A percentile compares a stretch with the other conserved stretches of the same genome.
Evolutionary conservation across 2,113 vertebrate species (phyloP).

Genomic region (Cinclus mexicanus): DNA sequence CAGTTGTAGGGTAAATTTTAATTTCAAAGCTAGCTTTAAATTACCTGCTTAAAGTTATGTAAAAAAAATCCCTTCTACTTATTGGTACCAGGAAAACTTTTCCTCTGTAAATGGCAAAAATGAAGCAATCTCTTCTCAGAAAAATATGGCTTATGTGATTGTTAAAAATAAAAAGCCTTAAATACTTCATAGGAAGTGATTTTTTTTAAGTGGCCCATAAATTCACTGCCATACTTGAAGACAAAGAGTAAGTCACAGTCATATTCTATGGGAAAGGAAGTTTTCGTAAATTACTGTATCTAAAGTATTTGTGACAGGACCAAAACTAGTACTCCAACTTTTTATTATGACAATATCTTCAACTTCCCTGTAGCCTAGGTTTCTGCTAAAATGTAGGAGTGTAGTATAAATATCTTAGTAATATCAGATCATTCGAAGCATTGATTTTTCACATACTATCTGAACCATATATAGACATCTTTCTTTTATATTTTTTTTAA

Average conservation of each 20-base stretch:
- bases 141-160: not conserved
- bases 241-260: not conserved
- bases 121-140: not conserved
- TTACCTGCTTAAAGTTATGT: not conserved
- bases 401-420: not conserved
- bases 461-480: not conserved
- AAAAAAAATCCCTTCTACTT: not conserved
- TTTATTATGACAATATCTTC: not conserved
- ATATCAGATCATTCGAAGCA: not conserved
- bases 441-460: not conserved
- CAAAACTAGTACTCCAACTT: not conserved
- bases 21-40: not conserved
- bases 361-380: not conserved
- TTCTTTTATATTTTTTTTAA: not conserved
- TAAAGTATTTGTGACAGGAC: not conserved
- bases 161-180: not conserved
- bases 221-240: not conserved
- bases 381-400: not conserved
- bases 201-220: not conserved
- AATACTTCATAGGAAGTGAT: not conserved
- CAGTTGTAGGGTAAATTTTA: not conserved
- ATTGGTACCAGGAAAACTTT: not conserved
- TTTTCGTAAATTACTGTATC: not conserved
- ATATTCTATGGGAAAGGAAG: not conserved
- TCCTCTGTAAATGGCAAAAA: not conserved